A percentile compares a stretch with the other conserved stretches of the same genome.
Conservation (phyloP, 2,113 vertebrate genomes). For the human region DNA sequence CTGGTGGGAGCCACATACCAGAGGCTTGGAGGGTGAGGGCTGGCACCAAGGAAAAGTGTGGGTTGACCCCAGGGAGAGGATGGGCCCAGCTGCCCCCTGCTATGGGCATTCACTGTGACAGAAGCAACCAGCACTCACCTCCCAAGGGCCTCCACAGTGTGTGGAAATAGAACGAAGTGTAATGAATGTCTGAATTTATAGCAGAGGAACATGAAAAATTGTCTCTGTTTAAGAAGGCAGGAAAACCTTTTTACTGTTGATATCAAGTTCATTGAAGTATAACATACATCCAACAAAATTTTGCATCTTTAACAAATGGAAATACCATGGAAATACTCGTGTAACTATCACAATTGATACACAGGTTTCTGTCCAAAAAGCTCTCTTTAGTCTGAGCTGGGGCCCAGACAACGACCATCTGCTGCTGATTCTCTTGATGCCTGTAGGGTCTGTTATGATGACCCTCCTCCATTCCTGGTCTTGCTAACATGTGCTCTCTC, state of each 20-base stretch:
- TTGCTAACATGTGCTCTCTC: neutral
- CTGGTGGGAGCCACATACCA: neutral
- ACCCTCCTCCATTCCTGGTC: neutral
- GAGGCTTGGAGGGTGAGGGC: neutral
- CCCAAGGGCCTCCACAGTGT: neutral
- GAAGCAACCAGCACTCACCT: neutral
- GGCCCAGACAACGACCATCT: neutral
- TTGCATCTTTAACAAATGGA: neutral
- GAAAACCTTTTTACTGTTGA: neutral
- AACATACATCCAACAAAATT: neutral
- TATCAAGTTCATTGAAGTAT: neutral
- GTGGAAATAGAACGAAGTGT: neutral
- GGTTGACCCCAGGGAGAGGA: neutral
- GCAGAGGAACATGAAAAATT: neutral
- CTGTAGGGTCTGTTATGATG: neutral
- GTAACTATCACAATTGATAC: neutral
- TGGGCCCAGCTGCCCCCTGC: neutral
- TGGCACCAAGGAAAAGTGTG: neutral
- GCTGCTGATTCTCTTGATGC: fast-evolving
- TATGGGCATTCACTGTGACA: neutral
- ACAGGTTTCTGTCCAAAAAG: neutral
- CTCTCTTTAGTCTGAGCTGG: neutral
- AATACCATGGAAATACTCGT: neutral
- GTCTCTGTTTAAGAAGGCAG: neutral
- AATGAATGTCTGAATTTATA: neutral